These are phyloP conservation scores for Semotilus atromaculatus DNA, from an alignment of 2,797 vertebrate genomes.

Conservation along the genomic window DNA sequence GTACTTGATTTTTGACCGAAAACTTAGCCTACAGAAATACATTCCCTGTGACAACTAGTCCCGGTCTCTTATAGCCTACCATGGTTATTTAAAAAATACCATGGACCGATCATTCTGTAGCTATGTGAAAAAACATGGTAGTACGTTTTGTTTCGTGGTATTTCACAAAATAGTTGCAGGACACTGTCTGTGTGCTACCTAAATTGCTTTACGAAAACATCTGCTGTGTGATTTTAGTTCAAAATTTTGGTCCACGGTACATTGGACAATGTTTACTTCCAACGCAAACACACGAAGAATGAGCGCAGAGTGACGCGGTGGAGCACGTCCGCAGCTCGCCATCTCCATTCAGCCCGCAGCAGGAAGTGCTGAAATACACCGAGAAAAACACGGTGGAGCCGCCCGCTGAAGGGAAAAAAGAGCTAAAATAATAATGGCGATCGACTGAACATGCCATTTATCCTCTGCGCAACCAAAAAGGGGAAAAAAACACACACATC, in stretches of 20 bases:
- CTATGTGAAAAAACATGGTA: neutral
- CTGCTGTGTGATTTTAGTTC: neutral
- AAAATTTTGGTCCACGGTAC: neutral
- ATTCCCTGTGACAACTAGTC: neutral
- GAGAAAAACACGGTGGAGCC: slow-evolving; percentile 66
- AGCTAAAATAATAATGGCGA: slow-evolving; percentile 61
- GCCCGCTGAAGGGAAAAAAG: slow-evolving; percentile 52
- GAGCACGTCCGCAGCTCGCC: slow-evolving; percentile 57
- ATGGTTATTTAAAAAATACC: neutral
- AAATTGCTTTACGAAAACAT: neutral
- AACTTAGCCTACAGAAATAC: neutral
- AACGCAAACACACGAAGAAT: slow-evolving; percentile 29
- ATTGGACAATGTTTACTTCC: slow-evolving; percentile 40
- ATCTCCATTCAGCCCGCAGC: slow-evolving; percentile 72
- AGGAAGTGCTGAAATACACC: slow-evolving; percentile 76
- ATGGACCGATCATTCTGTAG: neutral
- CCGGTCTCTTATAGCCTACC: neutral
- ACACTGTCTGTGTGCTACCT: neutral
- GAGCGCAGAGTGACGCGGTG: slow-evolving; percentile 72
- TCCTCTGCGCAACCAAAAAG: slow-evolving; percentile 27
- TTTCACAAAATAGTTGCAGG: neutral
- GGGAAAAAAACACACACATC: slow-evolving; percentile 37
- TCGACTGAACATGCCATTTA: slow-evolving; percentile 58
- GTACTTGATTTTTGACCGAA: neutral
- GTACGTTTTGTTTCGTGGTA: neutral